A percentile compares a stretch with the other conserved stretches of the same genome.
Conservation (phyloP, 2,113 vertebrate species). For the Bufo bufo region DNA sequence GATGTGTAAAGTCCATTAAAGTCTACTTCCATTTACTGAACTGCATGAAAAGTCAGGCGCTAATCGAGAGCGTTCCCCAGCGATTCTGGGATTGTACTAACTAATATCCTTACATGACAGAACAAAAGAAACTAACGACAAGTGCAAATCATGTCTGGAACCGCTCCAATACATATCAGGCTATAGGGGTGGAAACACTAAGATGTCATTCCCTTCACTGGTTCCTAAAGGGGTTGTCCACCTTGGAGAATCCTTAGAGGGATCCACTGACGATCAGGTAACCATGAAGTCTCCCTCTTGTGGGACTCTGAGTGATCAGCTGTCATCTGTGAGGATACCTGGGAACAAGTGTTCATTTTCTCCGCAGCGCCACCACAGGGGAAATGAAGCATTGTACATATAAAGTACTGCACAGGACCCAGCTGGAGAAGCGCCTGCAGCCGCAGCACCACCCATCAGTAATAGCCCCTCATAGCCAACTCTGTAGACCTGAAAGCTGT, state of each 20-base stretch:
- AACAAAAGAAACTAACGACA: neutral
- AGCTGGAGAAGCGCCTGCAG: too few relatives aligned
- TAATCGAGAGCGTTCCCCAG: neutral
- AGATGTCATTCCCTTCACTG: too few relatives aligned
- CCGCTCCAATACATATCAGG: conserved; percentile 39
- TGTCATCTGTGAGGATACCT: too few relatives aligned
- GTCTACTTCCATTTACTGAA: neutral
- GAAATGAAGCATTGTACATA: too few relatives aligned
- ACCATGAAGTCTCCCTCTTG: too few relatives aligned
- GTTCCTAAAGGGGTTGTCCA: too few relatives aligned
- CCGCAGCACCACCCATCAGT: neutral
- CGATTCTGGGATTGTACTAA: neutral
- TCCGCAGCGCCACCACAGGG: too few relatives aligned
- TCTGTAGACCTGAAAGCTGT: neutral
- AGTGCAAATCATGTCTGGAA: conserved; percentile 16
- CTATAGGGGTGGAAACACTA: neutral
- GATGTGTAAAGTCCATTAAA: neutral
- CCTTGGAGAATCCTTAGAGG: too few relatives aligned
- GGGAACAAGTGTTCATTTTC: too few relatives aligned
- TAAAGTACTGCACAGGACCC: too few relatives aligned
- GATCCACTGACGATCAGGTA: too few relatives aligned
- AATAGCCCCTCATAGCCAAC: neutral
- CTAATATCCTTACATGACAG: neutral
- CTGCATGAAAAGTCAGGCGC: neutral
- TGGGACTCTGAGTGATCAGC: too few relatives aligned